Percentiles rank a stretch among this genome's conserved stretches.
Conservation (phyloP, 2,113 vertebrate species). For the Poicephalus meyeri region DNA sequence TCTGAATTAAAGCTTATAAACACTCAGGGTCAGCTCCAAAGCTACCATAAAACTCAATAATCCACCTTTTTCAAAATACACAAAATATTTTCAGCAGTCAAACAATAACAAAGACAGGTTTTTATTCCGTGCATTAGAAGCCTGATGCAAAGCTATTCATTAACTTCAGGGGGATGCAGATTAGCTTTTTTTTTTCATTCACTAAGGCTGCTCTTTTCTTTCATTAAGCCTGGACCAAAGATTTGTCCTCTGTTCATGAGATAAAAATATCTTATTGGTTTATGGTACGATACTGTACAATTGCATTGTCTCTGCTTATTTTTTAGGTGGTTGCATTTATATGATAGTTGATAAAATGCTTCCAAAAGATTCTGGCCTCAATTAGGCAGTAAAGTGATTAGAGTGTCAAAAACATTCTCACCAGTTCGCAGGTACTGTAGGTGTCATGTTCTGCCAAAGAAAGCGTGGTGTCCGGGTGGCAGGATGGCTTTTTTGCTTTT, state of each 20-base stretch:
- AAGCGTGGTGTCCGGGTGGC: not conserved
- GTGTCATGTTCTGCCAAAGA: not conserved
- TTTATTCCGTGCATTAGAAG: not conserved
- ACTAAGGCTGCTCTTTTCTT: not conserved
- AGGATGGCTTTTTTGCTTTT: not conserved
- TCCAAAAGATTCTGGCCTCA: not conserved
- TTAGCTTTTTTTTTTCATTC: not conserved
- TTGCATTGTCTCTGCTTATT: not conserved
- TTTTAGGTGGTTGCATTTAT: not conserved
- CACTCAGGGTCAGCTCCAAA: not conserved
- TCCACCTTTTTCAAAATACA: not conserved
- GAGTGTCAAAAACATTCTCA: not conserved
- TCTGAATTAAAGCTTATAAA: constrained; percentile 1
- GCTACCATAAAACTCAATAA: not conserved
- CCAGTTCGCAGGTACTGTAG: not conserved
- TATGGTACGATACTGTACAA: not conserved
- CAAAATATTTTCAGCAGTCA: not conserved
- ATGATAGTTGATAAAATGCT: not conserved
- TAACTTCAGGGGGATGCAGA: not conserved
- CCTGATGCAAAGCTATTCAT: not conserved
- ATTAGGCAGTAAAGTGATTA: not conserved
- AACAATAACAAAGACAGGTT: not conserved
- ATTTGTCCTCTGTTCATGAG: not conserved
- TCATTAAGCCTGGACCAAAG: not conserved
- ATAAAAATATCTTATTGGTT: not conserved